Conservation (phyloP, 2,888 invertebrate species). For the Cephus pygmeus region DNA sequence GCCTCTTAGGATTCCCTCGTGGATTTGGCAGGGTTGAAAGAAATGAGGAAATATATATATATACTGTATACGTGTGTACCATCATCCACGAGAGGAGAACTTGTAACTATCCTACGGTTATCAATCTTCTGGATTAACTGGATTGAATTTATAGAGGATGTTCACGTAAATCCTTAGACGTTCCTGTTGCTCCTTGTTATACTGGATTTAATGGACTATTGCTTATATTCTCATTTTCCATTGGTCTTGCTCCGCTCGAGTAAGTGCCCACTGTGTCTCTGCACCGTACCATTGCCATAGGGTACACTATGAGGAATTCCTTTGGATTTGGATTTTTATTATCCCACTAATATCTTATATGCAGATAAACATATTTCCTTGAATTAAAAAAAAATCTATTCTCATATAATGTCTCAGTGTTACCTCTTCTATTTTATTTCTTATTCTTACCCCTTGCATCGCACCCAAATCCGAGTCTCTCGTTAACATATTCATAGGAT, state of each 20-base stretch:
- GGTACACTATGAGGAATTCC: not conserved
- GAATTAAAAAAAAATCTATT: not conserved
- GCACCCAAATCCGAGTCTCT: conserved; percentile 24
- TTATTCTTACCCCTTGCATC: not conserved
- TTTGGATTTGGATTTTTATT: not conserved
- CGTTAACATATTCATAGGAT: conserved; percentile 65
- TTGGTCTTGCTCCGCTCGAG: not conserved
- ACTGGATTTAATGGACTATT: not conserved
- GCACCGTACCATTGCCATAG: not conserved
- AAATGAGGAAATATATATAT: not conserved
- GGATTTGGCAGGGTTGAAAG: not conserved
- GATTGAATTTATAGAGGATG: not conserved
- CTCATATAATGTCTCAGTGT: conserved; percentile 1
- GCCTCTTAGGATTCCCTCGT: not conserved
- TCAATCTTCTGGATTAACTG: conserved; percentile 12
- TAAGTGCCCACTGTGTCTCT: not conserved
- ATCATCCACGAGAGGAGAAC: conserved; percentile 30
- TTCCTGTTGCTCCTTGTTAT: not conserved
- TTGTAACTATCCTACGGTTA: conserved; percentile 28
- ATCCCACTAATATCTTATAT: not conserved
- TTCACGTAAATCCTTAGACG: not conserved
- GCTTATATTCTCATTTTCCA: not conserved
- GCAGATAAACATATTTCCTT: not conserved
- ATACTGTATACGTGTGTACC: not conserved
- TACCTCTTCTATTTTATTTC: conserved; percentile 3